These are phyloP conservation scores for Unio delphinus DNA, from an alignment of 2,888 invertebrate species.

Conservation along the genomic window DNA sequence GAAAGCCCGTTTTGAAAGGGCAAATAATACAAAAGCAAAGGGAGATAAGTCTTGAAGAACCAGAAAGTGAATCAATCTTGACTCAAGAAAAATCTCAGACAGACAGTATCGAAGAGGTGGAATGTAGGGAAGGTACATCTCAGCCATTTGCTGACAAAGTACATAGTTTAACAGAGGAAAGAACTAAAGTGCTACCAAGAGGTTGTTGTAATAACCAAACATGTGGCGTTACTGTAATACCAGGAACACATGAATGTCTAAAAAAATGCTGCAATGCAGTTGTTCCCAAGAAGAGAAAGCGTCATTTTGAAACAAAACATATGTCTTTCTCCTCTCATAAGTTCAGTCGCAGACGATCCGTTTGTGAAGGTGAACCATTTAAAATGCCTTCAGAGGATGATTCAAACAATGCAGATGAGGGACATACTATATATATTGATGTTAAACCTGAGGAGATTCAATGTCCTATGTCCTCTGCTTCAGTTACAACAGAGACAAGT, in stretches of 20 bases:
- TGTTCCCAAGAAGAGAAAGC: slow-evolving; percentile 65
- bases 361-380: not conserved
- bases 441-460: slow-evolving; percentile 31
- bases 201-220: slow-evolving; percentile 53
- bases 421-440: slow-evolving; percentile 52
- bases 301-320: slow-evolving; percentile 60
- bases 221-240: slow-evolving; percentile 59
- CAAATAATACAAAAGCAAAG: not conserved
- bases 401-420: not conserved
- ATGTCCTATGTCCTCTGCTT: too few relatives aligned
- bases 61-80: not conserved
- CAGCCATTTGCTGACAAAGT: not conserved
- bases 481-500: not conserved
- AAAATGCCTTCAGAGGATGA: not conserved
- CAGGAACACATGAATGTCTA: slow-evolving; percentile 50
- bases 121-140: not conserved
- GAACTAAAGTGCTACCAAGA: slow-evolving; percentile 1
- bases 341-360: slow-evolving; percentile 1
- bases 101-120: not conserved
- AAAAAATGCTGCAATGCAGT: slow-evolving; percentile 66
- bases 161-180: slow-evolving; percentile 1
- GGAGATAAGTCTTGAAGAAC: not conserved
- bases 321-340: slow-evolving; percentile 23
- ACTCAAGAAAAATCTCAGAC: not conserved
- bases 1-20: not conserved